Conservation (phyloP, 2,888 invertebrate species). For the Terebella lapidaria region DNA sequence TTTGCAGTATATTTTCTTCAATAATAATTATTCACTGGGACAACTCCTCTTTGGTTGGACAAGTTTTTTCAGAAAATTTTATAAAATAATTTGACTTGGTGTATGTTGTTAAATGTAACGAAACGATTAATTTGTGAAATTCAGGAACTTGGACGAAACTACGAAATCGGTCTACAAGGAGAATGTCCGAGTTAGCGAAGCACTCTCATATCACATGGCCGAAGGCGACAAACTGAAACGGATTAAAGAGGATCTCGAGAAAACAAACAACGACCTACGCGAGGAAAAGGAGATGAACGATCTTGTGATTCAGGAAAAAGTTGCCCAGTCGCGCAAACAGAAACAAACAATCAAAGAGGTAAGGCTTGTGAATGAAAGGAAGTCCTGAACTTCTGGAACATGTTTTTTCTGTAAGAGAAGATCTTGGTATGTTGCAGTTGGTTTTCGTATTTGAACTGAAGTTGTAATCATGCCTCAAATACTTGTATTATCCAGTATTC, state of each 20-base stretch:
- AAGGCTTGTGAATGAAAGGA: neutral
- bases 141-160: constrained; percentile 50
- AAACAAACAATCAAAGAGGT: constrained; percentile 45
- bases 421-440: no score
- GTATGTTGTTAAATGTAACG: no score
- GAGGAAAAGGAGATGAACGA: constrained; percentile 47
- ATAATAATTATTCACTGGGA: no score
- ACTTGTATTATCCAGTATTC: no score
- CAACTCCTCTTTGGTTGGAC: no score
- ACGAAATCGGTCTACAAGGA: constrained; percentile 53
- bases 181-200: constrained; percentile 49
- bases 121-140: no score
- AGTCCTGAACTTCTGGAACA: neutral
- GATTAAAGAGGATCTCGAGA: constrained; percentile 31
- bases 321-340: constrained; percentile 38
- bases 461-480: no score
- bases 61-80: no score
- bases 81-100: no score
- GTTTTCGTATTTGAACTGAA: no score
- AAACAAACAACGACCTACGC: constrained; percentile 37
- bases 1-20: no score
- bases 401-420: no score
- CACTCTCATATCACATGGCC: constrained; percentile 42
- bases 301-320: constrained; percentile 47
- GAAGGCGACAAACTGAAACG: constrained; percentile 46